A percentile compares a stretch with the other conserved stretches of the same genome.
Evolutionary conservation across 2,888 invertebrate genomes (phyloP).

Genomic region (Lucinisca nassula): DNA sequence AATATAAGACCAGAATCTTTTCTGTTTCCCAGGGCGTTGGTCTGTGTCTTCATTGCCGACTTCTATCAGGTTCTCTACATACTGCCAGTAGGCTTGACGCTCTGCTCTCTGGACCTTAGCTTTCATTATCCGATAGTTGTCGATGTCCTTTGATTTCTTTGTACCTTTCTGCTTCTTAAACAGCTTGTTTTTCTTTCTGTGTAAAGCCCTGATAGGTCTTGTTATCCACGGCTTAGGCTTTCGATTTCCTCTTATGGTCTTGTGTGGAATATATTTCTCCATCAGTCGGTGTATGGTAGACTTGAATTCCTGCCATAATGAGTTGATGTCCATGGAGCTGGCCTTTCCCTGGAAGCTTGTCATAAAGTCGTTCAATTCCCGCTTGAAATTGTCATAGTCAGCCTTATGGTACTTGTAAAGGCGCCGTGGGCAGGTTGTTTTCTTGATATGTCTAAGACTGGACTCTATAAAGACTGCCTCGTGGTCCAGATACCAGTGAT

Average conservation of each 20-base stretch:
- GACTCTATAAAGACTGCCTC: neutral
- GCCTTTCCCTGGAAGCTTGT: neutral
- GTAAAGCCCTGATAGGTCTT: neutral
- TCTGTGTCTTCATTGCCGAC: no score
- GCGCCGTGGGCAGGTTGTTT: neutral
- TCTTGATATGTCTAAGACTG: neutral
- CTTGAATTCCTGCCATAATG: neutral
- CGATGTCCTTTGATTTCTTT: neutral
- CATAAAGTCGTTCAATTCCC: neutral
- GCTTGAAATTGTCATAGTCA: neutral
- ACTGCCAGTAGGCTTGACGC: neutral
- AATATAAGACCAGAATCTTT: no score
- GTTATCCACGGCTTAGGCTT: neutral
- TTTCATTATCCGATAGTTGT: neutral
- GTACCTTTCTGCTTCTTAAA: neutral
- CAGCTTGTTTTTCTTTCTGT: neutral
- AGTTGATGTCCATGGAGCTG: neutral
- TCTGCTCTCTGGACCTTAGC: neutral
- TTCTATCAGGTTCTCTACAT: neutral
- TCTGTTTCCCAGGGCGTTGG: no score
- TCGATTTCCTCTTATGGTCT: neutral
- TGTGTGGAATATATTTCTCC: neutral
- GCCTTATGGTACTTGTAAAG: neutral
- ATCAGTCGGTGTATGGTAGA: neutral
- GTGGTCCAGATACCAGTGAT: slow-evolving; percentile 17